phyloP scores from a whole-genome alignment of 2,113 vertebrate genomes.

The Ictidomys tridecemlineatus region DNA sequence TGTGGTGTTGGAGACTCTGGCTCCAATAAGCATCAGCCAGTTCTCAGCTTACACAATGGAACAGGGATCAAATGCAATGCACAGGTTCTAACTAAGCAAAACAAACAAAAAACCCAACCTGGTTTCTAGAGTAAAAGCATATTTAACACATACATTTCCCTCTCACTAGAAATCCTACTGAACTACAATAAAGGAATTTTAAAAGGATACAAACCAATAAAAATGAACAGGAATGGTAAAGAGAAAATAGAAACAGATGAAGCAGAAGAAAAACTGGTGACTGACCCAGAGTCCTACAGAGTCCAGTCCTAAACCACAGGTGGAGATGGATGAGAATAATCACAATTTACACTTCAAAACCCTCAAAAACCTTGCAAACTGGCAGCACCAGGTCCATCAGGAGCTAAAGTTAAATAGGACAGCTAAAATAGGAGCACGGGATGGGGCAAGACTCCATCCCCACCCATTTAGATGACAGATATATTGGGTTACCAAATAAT shows the following conservation, averaged over 20 bases:
- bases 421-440: neutral
- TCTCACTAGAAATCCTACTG: conserved; percentile 10
- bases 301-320: neutral
- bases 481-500: neutral
- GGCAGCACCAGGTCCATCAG: neutral
- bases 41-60: neutral
- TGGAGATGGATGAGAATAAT: neutral
- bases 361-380: neutral
- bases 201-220: conserved; percentile 1
- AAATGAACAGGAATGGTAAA: neutral
- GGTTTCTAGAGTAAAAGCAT: neutral
- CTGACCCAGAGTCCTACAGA: neutral
- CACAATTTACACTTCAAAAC: neutral
- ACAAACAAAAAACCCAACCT: neutral
- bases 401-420: neutral
- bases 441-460: neutral
- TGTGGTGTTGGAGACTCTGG: neutral
- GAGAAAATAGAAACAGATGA: neutral
- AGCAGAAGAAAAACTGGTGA: neutral
- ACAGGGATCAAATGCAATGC: neutral
- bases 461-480: neutral
- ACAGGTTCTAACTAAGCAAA: conserved; percentile 19
- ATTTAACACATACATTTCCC: conserved; percentile 3
- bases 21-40: neutral
- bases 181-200: neutral